A percentile compares a stretch with the other conserved stretches of the same genome.
These are phyloP conservation scores for Hydrolagus colliei DNA, from an alignment of 2,797 vertebrate species.

Conservation along the genomic window DNA sequence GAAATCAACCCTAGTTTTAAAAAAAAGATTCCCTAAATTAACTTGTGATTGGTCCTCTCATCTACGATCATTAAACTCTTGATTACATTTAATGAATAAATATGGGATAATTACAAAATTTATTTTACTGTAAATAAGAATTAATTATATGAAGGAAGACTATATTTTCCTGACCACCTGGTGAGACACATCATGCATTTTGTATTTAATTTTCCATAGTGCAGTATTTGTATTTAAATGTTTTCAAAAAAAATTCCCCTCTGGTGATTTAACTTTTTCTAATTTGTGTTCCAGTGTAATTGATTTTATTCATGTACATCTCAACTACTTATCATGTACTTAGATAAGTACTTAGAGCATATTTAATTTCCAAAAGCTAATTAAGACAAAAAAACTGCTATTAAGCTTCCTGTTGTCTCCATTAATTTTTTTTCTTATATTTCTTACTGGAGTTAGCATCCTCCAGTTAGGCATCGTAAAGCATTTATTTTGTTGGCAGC, in stretches of 20 bases:
- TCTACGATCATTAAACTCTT: constrained; percentile 77
- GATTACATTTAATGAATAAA: constrained; percentile 89
- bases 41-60: constrained; percentile 99
- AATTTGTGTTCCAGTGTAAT: constrained; percentile 22
- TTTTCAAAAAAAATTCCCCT: constrained; percentile 8
- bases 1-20: constrained; percentile 92
- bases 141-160: constrained; percentile 91
- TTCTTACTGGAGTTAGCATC: constrained; percentile 6
- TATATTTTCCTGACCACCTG: constrained; percentile 96
- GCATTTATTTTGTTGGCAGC: background rate
- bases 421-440: background rate
- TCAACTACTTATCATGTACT: constrained; percentile 14
- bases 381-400: background rate
- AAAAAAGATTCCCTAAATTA: constrained; percentile 98
- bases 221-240: constrained; percentile 30
- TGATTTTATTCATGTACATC: constrained; percentile 27
- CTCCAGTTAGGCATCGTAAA: background rate
- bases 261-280: constrained; percentile 30
- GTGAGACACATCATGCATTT: constrained; percentile 84
- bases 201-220: constrained; percentile 30
- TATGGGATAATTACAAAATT: constrained; percentile 99
- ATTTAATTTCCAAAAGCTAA: constrained; percentile 21
- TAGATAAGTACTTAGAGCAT: constrained; percentile 10
- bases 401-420: constrained; percentile 23
- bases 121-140: constrained; percentile 80